phyloP scores from a whole-genome alignment of 2,113 vertebrate genomes.

The Chaetops frenatus region DNA sequence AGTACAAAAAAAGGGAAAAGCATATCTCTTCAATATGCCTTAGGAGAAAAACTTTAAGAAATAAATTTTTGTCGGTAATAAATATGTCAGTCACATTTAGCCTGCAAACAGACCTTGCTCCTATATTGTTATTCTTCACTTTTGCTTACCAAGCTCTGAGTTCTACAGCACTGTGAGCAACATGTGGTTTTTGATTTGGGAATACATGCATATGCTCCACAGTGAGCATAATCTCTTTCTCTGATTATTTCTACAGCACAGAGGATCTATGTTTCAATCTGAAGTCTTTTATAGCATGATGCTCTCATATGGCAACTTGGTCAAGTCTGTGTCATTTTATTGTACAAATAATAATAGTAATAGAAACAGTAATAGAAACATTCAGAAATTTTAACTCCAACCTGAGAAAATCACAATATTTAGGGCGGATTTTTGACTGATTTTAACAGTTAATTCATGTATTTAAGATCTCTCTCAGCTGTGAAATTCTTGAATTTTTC shows the following conservation, averaged over 20 bases:
- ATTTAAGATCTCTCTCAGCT: not conserved
- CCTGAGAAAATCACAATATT: not conserved
- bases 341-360: too few relatives aligned
- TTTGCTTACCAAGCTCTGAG: not conserved
- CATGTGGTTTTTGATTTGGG: not conserved
- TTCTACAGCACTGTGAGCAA: not conserved
- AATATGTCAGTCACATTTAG: not conserved
- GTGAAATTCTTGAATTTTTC: not conserved
- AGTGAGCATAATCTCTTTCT: not conserved
- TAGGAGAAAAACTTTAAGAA: not conserved
- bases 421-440: not conserved
- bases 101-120: not conserved
- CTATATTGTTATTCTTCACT: not conserved
- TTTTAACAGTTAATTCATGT: not conserved
- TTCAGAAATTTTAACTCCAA: not conserved
- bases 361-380: too few relatives aligned
- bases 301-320: not conserved
- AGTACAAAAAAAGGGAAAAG: not conserved
- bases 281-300: not conserved
- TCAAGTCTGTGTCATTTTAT: not conserved
- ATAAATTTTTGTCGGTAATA: not conserved
- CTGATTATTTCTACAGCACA: not conserved
- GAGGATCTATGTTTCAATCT: not conserved
- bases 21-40: not conserved
- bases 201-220: not conserved